phyloP scores from a whole-genome alignment of 2,113 vertebrate genomes.

The Oryzias javanicus region DNA sequence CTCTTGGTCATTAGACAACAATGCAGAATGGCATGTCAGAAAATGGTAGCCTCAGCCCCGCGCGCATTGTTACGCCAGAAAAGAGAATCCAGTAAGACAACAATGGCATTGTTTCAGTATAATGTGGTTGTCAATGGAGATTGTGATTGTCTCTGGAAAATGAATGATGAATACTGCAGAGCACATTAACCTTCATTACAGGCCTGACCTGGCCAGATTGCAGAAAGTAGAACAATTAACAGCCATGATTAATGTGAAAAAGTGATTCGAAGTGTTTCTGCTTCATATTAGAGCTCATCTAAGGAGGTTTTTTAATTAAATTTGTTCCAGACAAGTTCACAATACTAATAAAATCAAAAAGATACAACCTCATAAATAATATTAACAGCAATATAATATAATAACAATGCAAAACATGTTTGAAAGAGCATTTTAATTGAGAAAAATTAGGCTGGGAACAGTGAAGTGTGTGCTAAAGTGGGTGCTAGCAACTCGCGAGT shows the following conservation, averaged over 20 bases:
- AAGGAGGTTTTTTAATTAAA: not conserved
- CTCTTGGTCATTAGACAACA: slow-evolving; percentile 20
- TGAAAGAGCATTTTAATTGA: too few species aligned
- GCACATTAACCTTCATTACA: slow-evolving; percentile 67
- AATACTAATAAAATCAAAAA: too few species aligned
- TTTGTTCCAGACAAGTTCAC: too few species aligned
- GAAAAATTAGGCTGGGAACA: too few species aligned
- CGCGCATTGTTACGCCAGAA: slow-evolving; percentile 26
- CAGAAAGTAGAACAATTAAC: slow-evolving; percentile 58
- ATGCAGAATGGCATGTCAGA: slow-evolving; percentile 26
- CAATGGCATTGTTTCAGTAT: slow-evolving; percentile 5
- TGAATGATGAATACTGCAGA: slow-evolving; percentile 33
- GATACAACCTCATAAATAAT: too few species aligned
- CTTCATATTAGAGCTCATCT: slow-evolving; percentile 43
- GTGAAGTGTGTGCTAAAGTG: too few species aligned
- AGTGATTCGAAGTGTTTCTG: slow-evolving; percentile 45
- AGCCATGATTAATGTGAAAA: slow-evolving; percentile 47
- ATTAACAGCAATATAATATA: too few species aligned
- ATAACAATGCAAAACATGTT: too few species aligned
- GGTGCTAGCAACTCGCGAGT: too few species aligned
- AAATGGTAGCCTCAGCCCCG: not conserved
- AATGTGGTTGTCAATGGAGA: slow-evolving; percentile 25
- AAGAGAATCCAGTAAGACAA: slow-evolving; percentile 12
- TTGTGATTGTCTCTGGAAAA: slow-evolving; percentile 29
- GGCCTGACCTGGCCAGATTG: slow-evolving; percentile 31